Percentiles rank a stretch among this genome's conserved stretches.
Conservation (phyloP, 2,113 vertebrate species). For the Camelus bactrianus region DNA sequence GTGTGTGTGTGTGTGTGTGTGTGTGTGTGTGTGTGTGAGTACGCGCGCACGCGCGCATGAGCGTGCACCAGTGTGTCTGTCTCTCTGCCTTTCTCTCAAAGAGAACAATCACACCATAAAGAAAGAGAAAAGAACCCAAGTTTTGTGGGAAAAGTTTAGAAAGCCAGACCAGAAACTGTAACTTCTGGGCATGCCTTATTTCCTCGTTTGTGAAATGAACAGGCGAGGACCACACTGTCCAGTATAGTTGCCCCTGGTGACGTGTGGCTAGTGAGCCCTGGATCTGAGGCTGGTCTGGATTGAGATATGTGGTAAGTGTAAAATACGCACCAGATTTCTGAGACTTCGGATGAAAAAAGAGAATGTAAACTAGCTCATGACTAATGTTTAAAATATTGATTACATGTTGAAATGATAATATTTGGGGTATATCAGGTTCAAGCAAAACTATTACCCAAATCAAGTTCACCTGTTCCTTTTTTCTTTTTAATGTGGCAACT, state of each 20-base stretch:
- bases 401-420: background rate
- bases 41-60: no score
- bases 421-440: background rate
- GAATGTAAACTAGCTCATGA: background rate
- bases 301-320: background rate
- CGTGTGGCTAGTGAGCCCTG: background rate
- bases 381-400: background rate
- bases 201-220: background rate
- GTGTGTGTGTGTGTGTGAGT: background rate
- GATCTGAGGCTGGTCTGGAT: background rate
- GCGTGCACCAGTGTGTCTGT: background rate
- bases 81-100: background rate
- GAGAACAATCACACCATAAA: background rate
- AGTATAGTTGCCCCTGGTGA: background rate
- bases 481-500: background rate
- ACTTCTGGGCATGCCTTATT: background rate
- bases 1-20: background rate
- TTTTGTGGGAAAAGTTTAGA: background rate
- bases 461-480: background rate
- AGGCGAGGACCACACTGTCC: background rate
- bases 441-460: conserved; percentile 31
- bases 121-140: background rate
- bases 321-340: background rate
- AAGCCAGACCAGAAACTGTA: background rate
- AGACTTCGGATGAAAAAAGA: background rate